Evolutionary conservation across 2,888 invertebrate species (phyloP), one percentile per base, ranked within the genome.

Genomic region (Ornithoptera priamus): DNA sequence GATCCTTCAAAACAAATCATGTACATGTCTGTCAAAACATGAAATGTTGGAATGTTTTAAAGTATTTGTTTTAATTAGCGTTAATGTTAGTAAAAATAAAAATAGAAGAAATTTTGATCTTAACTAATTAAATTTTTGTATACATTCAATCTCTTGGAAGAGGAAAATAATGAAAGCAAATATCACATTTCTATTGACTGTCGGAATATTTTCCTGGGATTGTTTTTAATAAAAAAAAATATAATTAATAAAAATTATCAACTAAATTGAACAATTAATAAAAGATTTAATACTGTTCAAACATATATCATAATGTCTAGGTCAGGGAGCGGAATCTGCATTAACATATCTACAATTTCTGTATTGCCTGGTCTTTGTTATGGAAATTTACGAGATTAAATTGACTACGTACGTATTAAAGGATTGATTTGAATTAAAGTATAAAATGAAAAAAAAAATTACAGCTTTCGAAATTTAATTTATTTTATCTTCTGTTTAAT

Each of bases 71-170:
- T 18, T 53, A 53, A 53, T 50, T 18, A 18, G 50, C 15, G 50
- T 18, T 50, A n/a, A 7, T 53, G 6, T 53, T 53, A 10, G 56
- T 69, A 20, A 46, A 66, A 58, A 58, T 58, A 58, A 58, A 22
- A 58, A 58, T 58, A 22, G n/a, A 58, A 22, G 22, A 58, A 22
- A 22, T 58, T 58, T 58, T 22, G 8, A 22, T 22, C 15, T 58
- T 58, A 58, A 12, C 22, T 22, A 58, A 58, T 58, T 22, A 58
- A 12, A 22, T 20, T 22, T 22, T 22, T 58, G 10, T 24, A 20
- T 6, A 1, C 22, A 8, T 1, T 6, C 53, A 53, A 53, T 53
- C 18, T 53, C 18, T 18, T 53, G 15, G 18, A n/a, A 8, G 53
- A 53, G n/a, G 53, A 58, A 58, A 58, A 58, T 58, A n/a, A 58